Evolutionary conservation across 2,888 invertebrate species (phyloP).

Genomic region (Drosophila affinis): DNA sequence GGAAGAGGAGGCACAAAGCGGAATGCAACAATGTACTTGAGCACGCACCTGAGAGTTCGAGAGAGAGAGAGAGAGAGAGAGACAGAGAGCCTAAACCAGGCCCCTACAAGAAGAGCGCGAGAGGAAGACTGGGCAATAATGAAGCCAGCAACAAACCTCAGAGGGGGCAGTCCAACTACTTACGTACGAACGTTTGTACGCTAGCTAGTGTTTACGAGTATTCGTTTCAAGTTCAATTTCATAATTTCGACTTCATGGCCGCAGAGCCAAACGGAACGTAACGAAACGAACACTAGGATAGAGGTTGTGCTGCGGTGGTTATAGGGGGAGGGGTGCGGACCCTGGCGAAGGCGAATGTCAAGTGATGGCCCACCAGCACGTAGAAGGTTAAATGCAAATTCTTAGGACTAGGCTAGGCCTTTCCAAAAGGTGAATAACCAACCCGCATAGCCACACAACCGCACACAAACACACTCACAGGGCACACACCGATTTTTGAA

Average conservation of each 20-base stretch:
- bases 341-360: conserved; percentile 68
- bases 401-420: conserved; percentile 31
- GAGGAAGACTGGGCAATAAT: conserved; percentile 55
- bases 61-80: conserved; percentile 37
- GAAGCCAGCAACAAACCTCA: conserved; percentile 45
- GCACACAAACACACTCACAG: conserved; percentile 20
- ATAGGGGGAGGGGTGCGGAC: conserved; percentile 9
- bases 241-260: conserved; percentile 74
- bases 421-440: conserved; percentile 72
- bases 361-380: conserved; percentile 48
- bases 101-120: conserved; percentile 38
- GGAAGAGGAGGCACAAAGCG: conserved; percentile 47
- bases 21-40: conserved; percentile 54
- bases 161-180: conserved; percentile 38
- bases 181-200: conserved; percentile 17
- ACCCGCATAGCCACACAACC: conserved; percentile 11
- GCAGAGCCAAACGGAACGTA: conserved; percentile 44
- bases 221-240: conserved; percentile 73
- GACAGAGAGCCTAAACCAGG: conserved; percentile 16
- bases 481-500: conserved; percentile 3
- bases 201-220: conserved; percentile 10
- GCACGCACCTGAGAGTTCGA: conserved; percentile 54
- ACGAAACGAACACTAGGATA: conserved; percentile 4
- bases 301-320: not conserved
- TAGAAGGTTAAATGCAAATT: conserved; percentile 63